Conservation (phyloP, 2,113 vertebrate species). For the Carassius carassius region DNA sequence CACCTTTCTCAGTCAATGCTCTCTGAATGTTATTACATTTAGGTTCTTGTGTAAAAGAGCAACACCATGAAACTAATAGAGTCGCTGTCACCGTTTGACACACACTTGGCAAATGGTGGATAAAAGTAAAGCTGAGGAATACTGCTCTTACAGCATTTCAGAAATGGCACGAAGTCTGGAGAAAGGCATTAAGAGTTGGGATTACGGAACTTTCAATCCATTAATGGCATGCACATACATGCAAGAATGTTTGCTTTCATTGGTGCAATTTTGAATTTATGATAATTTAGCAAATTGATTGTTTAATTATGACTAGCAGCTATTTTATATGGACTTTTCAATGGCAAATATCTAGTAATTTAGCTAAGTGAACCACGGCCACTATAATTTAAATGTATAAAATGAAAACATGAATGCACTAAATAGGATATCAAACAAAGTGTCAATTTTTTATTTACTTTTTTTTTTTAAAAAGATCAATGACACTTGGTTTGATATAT, state of each 20-base stretch:
- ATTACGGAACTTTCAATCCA: not conserved
- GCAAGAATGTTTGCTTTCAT: not conserved
- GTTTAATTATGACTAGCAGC: not conserved
- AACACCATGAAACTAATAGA: slow-evolving; percentile 49
- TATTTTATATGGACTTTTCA: not conserved
- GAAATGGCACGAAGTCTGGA: not conserved
- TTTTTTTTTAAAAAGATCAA: not conserved
- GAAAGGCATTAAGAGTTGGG: not conserved
- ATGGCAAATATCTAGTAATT: not conserved
- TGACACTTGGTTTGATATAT: not conserved
- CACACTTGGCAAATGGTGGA: slow-evolving; percentile 30
- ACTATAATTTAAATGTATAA: not conserved
- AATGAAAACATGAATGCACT: not conserved
- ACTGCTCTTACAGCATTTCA: slow-evolving; percentile 17
- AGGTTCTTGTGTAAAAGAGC: slow-evolving; percentile 57
- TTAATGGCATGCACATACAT: not conserved
- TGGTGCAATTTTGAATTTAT: not conserved
- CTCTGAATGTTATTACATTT: slow-evolving; percentile 72
- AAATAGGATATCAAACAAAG: not conserved
- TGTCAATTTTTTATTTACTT: too few species aligned
- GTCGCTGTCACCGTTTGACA: slow-evolving; percentile 41
- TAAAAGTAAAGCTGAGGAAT: slow-evolving; percentile 43
- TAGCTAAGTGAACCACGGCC: not conserved
- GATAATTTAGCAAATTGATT: not conserved
- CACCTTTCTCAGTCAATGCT: slow-evolving; percentile 68